Percentiles rank a stretch among this genome's conserved stretches.
Evolutionary conservation across 1,140 invertebrate genomes (phyloP).

Genomic region (Drosophila novamexicana): DNA sequence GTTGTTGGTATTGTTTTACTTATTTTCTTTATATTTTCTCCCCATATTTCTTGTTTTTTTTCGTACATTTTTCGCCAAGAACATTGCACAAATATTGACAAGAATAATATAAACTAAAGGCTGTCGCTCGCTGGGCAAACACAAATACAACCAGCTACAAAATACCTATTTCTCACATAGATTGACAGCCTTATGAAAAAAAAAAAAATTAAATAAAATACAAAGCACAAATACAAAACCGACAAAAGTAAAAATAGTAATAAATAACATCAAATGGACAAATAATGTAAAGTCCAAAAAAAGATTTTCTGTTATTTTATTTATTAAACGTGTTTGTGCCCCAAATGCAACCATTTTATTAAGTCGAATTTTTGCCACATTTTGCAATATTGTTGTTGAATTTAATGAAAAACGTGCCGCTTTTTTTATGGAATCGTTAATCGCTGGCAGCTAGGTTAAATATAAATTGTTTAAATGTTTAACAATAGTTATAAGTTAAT

Average conservation of each 20-base stretch:
- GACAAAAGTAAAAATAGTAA: conserved; percentile 10
- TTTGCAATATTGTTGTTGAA: background rate
- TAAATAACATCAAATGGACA: conserved; percentile 36
- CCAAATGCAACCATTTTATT: background rate
- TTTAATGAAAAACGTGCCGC: background rate
- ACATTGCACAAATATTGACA: conserved; percentile 56
- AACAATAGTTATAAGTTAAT: no score
- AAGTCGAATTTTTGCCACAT: background rate
- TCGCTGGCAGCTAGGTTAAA: no score
- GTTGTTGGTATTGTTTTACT: conserved; percentile 16
- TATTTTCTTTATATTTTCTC: conserved; percentile 8
- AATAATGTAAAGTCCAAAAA: conserved; percentile 30
- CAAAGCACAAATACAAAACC: background rate
- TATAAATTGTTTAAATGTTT: background rate
- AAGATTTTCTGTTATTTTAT: conserved; percentile 10
- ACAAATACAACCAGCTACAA: conserved; percentile 19
- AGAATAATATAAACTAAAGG: conserved; percentile 27
- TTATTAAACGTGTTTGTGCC: conserved; percentile 34
- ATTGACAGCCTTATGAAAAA: background rate
- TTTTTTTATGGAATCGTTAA: background rate
- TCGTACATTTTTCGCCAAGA: conserved; percentile 32
- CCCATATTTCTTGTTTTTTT: conserved; percentile 29
- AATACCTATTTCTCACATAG: conserved; percentile 10
- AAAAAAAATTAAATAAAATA: background rate
- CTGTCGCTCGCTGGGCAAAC: conserved; percentile 39